Evolutionary conservation across 2,113 vertebrate species (phyloP), one percentile per base, ranked within the genome.

Genomic region (Fregetta grallaria): DNA sequence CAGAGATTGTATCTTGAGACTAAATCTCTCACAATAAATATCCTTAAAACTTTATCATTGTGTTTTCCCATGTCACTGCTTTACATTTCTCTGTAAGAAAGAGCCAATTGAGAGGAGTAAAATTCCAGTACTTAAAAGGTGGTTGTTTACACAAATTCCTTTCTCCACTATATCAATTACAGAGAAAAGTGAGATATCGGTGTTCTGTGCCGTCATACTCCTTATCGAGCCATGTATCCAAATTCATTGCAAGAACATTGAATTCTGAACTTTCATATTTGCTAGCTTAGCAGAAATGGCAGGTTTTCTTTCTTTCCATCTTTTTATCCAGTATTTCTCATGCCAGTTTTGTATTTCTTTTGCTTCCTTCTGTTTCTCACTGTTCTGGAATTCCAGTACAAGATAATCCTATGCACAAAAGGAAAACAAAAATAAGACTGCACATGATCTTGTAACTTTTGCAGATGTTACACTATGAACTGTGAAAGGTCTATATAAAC

Each of bases 71-170:
- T 85, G 34, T 19, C 30, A 59, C 18, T 89, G 61, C 22, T 82
- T 91, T 77, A 85, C 13, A 26, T 17, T 58, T 94, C 50, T 86
- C 42, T 71, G 36, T 53, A 77, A 79, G 21, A 94, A 81, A 59
- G 15, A 56, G 25, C 15, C 85, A 32, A 59, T 19, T 26, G 70
- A 50, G 59, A 88, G 22, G 25, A 91, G 44, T 90, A 88, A 79
- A 96, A 77, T 61, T 65, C 50, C 55, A 72, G 38, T 79, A 62
- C 40, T 70, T 74, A 17, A 56, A 40, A 36, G 45, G 25, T 74
- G 58, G 30, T 29, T 86, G 67, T 88, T 96, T 81, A 92, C 27
- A 85, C 8, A 80, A 61, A 90, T 96, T 94, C 80, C 42, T 83
- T 96, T 94, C 66, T 91, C 63, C 11, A 5, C 27, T 58, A 0